Percentiles rank a stretch among this genome's conserved stretches.
phyloP scores from a whole-genome alignment of 2,888 invertebrate genomes.

The Spodoptera littoralis region DNA sequence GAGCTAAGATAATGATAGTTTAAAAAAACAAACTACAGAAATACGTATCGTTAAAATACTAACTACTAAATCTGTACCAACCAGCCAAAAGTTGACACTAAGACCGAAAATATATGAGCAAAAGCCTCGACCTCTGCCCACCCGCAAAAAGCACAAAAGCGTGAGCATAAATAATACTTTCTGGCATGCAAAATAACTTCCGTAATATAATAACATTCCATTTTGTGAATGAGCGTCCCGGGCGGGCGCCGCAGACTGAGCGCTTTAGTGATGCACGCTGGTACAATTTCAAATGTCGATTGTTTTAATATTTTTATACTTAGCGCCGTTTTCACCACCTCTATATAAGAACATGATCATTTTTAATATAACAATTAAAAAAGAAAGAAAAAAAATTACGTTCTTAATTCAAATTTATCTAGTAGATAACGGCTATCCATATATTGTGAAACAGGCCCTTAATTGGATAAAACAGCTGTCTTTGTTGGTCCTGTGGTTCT shows the following conservation, averaged over 20 bases:
- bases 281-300: conserved; percentile 38
- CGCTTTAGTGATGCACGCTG: conserved; percentile 36
- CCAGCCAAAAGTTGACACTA: not conserved
- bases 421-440: too few relatives aligned
- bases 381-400: too few relatives aligned
- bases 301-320: too few relatives aligned
- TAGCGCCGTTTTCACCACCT: too few relatives aligned
- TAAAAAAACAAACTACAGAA: not conserved
- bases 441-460: too few relatives aligned
- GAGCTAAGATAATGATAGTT: not conserved
- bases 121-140: conserved; percentile 18
- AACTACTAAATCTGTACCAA: not conserved
- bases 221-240: conserved; percentile 55
- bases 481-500: too few relatives aligned
- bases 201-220: conserved; percentile 57
- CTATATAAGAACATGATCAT: too few relatives aligned
- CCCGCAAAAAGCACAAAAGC: conserved; percentile 33
- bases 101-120: conserved; percentile 11
- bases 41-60: not conserved
- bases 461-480: too few relatives aligned
- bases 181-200: conserved; percentile 55
- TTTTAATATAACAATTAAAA: too few relatives aligned
- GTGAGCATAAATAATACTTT: conserved; percentile 48
- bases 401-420: too few relatives aligned
- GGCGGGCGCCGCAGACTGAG: conserved; percentile 50